phyloP scores from a whole-genome alignment of 2,797 vertebrate species.

The Pseudochirops cupreus region DNA sequence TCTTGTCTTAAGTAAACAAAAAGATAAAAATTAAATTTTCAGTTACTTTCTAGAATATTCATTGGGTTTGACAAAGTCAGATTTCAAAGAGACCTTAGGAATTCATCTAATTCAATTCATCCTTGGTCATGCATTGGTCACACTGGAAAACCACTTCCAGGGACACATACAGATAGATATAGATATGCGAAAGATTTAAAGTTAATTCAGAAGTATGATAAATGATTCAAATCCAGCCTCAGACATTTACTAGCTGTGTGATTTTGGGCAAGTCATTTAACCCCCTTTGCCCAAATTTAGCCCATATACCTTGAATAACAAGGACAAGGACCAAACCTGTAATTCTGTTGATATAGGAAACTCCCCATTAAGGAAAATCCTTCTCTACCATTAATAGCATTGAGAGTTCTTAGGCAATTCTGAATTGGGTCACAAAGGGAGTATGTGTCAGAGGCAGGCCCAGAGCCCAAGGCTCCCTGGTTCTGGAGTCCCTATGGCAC shows the following conservation, averaged over 20 bases:
- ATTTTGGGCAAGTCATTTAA: neutral
- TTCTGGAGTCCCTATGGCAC: neutral
- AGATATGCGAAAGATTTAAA: neutral
- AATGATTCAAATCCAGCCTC: neutral
- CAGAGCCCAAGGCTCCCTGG: neutral
- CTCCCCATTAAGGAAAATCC: neutral
- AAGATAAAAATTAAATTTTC: conserved; percentile 1
- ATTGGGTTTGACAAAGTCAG: neutral
- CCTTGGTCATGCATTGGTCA: neutral
- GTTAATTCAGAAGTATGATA: neutral
- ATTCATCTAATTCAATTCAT: neutral
- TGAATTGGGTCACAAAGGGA: neutral
- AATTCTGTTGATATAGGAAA: neutral
- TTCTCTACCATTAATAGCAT: neutral
- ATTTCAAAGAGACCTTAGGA: neutral
- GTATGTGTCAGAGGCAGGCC: neutral
- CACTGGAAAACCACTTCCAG: neutral
- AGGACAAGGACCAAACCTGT: neutral
- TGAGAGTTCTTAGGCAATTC: neutral
- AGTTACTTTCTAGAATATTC: neutral
- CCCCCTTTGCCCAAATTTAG: neutral
- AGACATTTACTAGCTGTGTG: neutral
- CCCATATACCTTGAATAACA: neutral
- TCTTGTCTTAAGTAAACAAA: neutral
- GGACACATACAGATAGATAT: neutral